Evolutionary conservation across 2,888 invertebrate species (phyloP), one percentile per base, ranked within the genome.

Genomic region (Patella ulyssiponensis): DNA sequence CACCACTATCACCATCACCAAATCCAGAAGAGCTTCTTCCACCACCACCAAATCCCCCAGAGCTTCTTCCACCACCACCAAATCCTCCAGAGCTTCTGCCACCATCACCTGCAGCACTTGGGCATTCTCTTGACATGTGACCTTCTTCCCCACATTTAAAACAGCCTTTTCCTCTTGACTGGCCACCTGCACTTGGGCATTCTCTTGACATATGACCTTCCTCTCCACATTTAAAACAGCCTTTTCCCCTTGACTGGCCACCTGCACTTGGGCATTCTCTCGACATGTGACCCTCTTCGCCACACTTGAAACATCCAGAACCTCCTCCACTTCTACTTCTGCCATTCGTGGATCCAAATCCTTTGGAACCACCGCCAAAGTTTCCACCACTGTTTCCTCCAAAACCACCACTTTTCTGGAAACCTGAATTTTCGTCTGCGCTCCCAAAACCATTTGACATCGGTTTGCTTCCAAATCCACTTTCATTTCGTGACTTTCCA

Each of bases 301-400:
- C 73, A 56, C 73, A 73, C 17, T 73, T 73, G 58, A 73, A 73
- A 54, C 73, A 73, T 12, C 73, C 73, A 12, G 11, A 54, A 33
- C 54, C 56, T 9, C 73, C 73, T 15, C 73, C 73, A 17, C 79
- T 79, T 69, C 77, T 76, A 17, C 79, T 79, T 69, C 77, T 76
- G 14, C 70, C 70, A 64, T 74, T 64, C 11, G 52, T 53, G 7
- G 71, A 76, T 15, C 77, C 77, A 73, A 77, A 77, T 17, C 72
- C 72, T 71, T 56, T 75, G 14, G 73, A 71, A n/a, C 76, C 76
- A 70, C 75, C 73, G 20, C 75, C 73, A 7, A 51, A 73, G 75
- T 71, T 27, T 51, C 76, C 77, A 69, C 81, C 81, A 71, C 78
- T 76, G 75, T 78, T 75, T 77, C 80, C 78, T 69, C 79, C 76